These are phyloP conservation scores for Aradophagus sp. DNA, from an alignment of 1,140 invertebrate genomes.

Conservation along the genomic window DNA sequence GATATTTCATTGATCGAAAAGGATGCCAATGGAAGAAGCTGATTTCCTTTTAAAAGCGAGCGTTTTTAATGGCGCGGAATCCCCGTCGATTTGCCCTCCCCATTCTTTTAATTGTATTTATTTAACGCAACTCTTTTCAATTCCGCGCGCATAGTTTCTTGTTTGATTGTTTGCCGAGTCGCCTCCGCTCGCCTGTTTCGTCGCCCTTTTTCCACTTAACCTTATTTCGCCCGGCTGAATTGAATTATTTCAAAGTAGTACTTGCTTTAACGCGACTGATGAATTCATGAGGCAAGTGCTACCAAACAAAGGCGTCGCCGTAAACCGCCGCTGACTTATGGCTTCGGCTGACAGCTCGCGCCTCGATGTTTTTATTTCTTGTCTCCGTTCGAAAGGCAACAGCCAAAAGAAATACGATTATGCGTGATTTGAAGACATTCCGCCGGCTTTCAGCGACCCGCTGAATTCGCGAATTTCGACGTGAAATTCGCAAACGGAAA, in stretches of 20 bases:
- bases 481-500: too few species aligned
- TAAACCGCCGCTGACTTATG: slow-evolving; percentile 64
- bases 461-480: too few species aligned
- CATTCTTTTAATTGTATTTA: slow-evolving; percentile 35
- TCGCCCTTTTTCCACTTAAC: slow-evolving; percentile 46
- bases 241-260: slow-evolving; percentile 63
- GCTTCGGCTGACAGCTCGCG: slow-evolving; percentile 45
- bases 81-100: background rate
- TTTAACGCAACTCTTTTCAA: slow-evolving; percentile 10
- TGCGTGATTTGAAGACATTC: too few species aligned
- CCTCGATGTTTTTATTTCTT: slow-evolving; percentile 47
- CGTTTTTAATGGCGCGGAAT: background rate
- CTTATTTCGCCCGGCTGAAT: slow-evolving; percentile 62
- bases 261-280: slow-evolving; percentile 49
- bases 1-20: too few species aligned
- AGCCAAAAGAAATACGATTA: slow-evolving; percentile 9
- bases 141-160: slow-evolving; percentile 24
- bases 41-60: too few species aligned
- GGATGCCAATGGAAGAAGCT: too few species aligned
- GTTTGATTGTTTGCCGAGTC: slow-evolving; percentile 38
- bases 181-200: slow-evolving; percentile 51
- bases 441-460: too few species aligned
- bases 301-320: slow-evolving; percentile 49
- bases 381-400: slow-evolving; percentile 3
- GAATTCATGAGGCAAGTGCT: slow-evolving; percentile 58